These are phyloP conservation scores for Drosophila bocqueti DNA, from an alignment of 1,140 invertebrate species.

Conservation along the genomic window DNA sequence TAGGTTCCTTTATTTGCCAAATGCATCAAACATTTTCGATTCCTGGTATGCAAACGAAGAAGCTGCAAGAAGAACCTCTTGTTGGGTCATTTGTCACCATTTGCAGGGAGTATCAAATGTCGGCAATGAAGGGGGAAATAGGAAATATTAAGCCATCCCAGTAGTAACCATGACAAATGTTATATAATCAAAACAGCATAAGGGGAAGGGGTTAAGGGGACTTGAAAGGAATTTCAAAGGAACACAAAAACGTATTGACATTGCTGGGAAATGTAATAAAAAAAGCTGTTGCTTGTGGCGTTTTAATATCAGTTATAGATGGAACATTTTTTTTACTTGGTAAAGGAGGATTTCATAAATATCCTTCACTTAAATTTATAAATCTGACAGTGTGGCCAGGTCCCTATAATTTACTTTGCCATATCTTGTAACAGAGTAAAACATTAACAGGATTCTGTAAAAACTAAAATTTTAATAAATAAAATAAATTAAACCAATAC, in stretches of 20 bases:
- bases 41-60: slow-evolving; percentile 16
- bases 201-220: neutral
- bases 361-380: no score
- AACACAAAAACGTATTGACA: neutral
- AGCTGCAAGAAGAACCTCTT: slow-evolving; percentile 16
- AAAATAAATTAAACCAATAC: no score
- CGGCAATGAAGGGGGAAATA: slow-evolving; percentile 19
- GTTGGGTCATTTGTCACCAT: slow-evolving; percentile 73
- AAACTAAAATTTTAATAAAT: no score
- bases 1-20: slow-evolving; percentile 61
- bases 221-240: neutral
- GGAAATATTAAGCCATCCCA: slow-evolving; percentile 4
- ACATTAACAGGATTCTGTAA: no score
- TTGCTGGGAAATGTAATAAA: neutral
- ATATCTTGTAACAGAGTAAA: no score
- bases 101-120: slow-evolving; percentile 69
- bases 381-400: no score
- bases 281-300: neutral
- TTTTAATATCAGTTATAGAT: no score
- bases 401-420: no score
- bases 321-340: neutral
- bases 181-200: slow-evolving; percentile 57
- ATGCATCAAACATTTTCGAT: slow-evolving; percentile 61
- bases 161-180: slow-evolving; percentile 66
- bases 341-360: no score